Evolutionary conservation across 2,797 vertebrate species (phyloP).

Genomic region (Gymnoscopelus braueri): DNA sequence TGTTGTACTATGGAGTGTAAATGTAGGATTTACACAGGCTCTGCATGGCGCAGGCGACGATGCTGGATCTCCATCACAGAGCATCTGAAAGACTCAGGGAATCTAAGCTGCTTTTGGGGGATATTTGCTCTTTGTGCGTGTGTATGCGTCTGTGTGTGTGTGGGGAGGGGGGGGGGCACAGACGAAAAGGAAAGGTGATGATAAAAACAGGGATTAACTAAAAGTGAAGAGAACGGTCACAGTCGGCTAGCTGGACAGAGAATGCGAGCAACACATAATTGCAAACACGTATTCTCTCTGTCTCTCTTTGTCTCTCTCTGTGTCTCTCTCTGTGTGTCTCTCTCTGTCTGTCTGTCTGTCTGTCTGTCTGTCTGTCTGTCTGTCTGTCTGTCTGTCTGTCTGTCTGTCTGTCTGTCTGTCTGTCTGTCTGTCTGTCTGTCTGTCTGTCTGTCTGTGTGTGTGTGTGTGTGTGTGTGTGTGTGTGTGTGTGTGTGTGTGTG

Average conservation of each 20-base stretch:
- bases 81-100: too few relatives aligned
- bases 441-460: too few relatives aligned
- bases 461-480: neutral
- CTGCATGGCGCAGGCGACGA: too few relatives aligned
- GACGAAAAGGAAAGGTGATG: conserved; percentile 54
- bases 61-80: too few relatives aligned
- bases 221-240: neutral
- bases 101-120: too few relatives aligned
- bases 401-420: too few relatives aligned
- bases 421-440: too few relatives aligned
- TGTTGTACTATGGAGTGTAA: too few relatives aligned
- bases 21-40: too few relatives aligned
- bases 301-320: conserved; percentile 21
- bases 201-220: conserved; percentile 64
- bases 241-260: conserved; percentile 6
- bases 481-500: neutral
- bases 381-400: neutral
- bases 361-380: neutral
- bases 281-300: conserved; percentile 37
- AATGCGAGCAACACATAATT: conserved; percentile 41
- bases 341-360: too few relatives aligned
- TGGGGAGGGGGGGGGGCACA: neutral
- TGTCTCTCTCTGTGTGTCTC: neutral
- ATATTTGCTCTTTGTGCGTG: too few relatives aligned
- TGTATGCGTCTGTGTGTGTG: too few relatives aligned